Evolutionary conservation across 1,140 invertebrate genomes (phyloP), one percentile per base, ranked within the genome.

Genomic region (Lethrus apterus): DNA sequence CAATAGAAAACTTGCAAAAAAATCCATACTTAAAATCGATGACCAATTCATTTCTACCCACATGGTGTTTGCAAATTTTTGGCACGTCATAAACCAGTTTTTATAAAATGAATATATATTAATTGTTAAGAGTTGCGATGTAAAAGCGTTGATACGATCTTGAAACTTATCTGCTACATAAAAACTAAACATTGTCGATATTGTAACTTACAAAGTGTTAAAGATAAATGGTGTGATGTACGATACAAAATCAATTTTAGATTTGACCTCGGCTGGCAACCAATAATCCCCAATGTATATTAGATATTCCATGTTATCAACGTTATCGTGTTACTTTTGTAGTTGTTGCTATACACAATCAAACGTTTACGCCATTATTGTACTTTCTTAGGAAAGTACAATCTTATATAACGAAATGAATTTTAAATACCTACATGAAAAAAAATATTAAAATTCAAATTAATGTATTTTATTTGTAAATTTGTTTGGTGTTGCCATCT

Each of bases 301-400:
- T 48, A 48, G 46, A 42, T 48, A 47, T 42, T 41, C 41, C 32
- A 26, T 31, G 34, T 48, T 48, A 48, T 48, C 46, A 23, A 23
- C 19, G 15, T 42, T 48, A 48, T 48, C 46, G 34, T 35, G 42
- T 24, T 42, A 42, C 34, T 31, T 11, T 38, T 11, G 18, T 21
- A 23, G 18, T 19, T 38, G 24, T 23, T 38, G 18, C 24, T 11
- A 21, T 3, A 19, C 13, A 21, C 14, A 21, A 3, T 3, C 5
- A 11, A 38, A 10, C 35, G 20, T 18, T 0, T 10, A 17, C 10
- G 4, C 15, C 24, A n/a, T 38, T 21, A 21, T 17, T 4, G 14
- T 34, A 4, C 2, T 34, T 17, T 35, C 10, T 2, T n/a, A 23
- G 10, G 10, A 38, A 38, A 11, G 7, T 1, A 38, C 3, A 4